Conservation (phyloP, 1,140 invertebrate genomes). For the Drosophila paulistorum region DNA sequence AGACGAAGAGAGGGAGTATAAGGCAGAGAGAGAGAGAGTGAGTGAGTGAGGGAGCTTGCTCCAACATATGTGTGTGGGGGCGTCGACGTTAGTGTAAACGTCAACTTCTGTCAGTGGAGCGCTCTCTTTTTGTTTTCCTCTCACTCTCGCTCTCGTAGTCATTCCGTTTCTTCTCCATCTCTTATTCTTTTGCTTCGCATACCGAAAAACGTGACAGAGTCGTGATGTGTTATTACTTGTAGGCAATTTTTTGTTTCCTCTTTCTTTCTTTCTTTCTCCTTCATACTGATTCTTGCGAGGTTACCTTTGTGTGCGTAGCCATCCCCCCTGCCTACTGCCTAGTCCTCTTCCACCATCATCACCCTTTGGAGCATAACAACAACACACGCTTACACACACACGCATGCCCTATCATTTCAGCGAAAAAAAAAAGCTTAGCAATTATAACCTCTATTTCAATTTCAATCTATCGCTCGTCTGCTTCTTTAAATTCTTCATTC, state of each 20-base stretch:
- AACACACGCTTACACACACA: conserved; percentile 49
- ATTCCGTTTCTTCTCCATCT: conserved; percentile 23
- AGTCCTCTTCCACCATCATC: not conserved
- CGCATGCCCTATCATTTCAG: conserved; percentile 60
- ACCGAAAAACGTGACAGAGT: conserved; percentile 73
- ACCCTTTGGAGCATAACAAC: conserved; percentile 52
- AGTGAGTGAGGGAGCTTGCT: conserved; percentile 29
- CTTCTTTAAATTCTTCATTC: conserved; percentile 41
- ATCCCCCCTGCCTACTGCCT: not conserved
- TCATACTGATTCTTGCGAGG: not conserved
- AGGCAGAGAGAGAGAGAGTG: not conserved
- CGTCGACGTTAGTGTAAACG: conserved; percentile 50
- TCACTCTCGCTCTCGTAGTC: conserved; percentile 13
- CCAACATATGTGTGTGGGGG: conserved; percentile 58
- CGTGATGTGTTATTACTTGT: conserved; percentile 63
- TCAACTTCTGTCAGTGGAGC: conserved; percentile 45
- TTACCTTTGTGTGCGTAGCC: conserved; percentile 30
- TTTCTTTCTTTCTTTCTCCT: not conserved
- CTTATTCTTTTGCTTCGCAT: conserved; percentile 28
- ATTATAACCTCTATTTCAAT: conserved; percentile 78
- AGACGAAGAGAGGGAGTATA: not conserved
- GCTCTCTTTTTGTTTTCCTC: conserved; percentile 10
- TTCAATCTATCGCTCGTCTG: conserved; percentile 47
- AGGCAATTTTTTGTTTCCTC: conserved; percentile 35
- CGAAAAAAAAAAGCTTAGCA: conserved; percentile 72